Evolutionary conservation across 2,888 invertebrate genomes (phyloP).

Genomic region (Siphlonurus alternatus): DNA sequence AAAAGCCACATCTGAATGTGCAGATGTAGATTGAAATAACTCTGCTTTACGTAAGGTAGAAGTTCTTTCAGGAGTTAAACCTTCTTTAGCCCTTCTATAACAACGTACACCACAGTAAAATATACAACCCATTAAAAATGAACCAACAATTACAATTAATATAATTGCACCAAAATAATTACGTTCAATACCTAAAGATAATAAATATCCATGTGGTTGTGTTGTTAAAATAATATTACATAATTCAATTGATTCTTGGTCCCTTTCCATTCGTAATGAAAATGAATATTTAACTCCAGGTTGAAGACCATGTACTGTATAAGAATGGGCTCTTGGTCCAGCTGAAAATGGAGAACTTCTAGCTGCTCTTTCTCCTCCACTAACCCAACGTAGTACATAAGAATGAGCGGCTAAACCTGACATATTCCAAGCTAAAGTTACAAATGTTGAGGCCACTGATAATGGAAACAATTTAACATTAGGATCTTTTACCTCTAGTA

Average conservation of each 20-base stretch:
- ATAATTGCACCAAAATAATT: constrained; percentile 16
- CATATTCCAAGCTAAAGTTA: constrained; percentile 23
- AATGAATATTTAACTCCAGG: constrained; percentile 24
- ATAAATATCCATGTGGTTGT: constrained; percentile 14
- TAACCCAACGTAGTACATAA: constrained; percentile 14
- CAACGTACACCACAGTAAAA: constrained; percentile 13
- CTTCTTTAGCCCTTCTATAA: constrained; percentile 8
- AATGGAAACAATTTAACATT: constrained; percentile 18
- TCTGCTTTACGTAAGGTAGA: neutral
- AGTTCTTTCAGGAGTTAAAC: neutral
- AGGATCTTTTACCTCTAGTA: constrained; percentile 14
- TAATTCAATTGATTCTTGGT: constrained; percentile 19
- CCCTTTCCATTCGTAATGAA: constrained; percentile 22
- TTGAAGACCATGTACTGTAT: constrained; percentile 24
- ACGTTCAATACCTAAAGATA: constrained; percentile 16
- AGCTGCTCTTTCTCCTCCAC: constrained; percentile 6
- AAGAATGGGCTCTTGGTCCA: constrained; percentile 20
- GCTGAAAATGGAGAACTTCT: constrained; percentile 12
- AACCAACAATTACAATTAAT: constrained; percentile 13
- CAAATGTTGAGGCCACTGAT: constrained; percentile 21
- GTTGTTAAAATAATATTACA: constrained; percentile 18
- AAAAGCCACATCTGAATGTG: constrained; percentile 13
- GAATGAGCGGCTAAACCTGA: constrained; percentile 16
- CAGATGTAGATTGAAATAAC: constrained; percentile 11
- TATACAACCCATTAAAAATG: constrained; percentile 13